Evolutionary conservation across 2,113 vertebrate species (phyloP), one percentile per base, ranked within the genome.

Genomic region (Lipophrys pholis): DNA sequence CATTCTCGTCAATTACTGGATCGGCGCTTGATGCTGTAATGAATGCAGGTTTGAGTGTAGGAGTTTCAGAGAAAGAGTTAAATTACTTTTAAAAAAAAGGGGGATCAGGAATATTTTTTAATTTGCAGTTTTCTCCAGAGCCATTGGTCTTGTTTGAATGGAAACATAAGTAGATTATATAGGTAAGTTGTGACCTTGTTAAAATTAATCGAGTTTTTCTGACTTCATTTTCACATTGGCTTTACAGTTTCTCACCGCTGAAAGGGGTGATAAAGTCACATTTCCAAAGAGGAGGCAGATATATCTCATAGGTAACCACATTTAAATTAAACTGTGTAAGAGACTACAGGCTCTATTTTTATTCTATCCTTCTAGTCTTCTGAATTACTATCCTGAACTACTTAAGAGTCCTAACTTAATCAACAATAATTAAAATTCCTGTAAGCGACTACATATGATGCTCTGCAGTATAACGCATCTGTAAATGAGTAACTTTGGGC

Each of bases 401-500:
- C 14, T 12, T 9, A 0, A 0, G 12, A 30, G n/a, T 11, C 38
- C 6, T 39, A 10, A 1, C 15, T 39, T 55, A 48, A 16, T 39
- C 38, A 50, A 30, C 21, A 17, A 6, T 5, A 55, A 4, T 17
- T 36, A 15, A 49, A 67, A 45, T 36, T 14, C 51, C 5, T 36
- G 1, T 36, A 15, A 57, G 11, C 30, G 51, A 39, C 12, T 15
- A 21, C 45, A 48, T 56, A 39, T 17, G 39, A 41, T n/a, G 6
- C 36, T 40, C 2, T 0, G 16, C 42, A 41, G 43, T 60, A 60
- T 50, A 48, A 52, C 14, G 6, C 65, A 17, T 71, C 67, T 66
- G 16, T 62, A 35, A 70, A 73, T 30, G 53, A 73, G 66, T 42
- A 42, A 6, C 5, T 43, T 56, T 39, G 66, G 68, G 59, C 58